These are phyloP conservation scores for Coenobita brevimanus DNA, from an alignment of 1,140 invertebrate genomes.

Conservation along the genomic window DNA sequence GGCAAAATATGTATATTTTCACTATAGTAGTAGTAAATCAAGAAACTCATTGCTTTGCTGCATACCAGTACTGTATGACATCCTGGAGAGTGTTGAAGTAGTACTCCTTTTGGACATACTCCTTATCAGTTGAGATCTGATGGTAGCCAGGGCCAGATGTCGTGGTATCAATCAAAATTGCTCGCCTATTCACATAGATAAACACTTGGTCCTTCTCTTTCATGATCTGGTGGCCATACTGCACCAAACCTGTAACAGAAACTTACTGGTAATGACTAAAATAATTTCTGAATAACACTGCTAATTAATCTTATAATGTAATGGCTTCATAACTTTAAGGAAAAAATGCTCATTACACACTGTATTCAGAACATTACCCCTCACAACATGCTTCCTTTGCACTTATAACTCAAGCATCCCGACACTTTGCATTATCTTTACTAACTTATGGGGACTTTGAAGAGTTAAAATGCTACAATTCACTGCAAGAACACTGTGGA, in stretches of 20 bases:
- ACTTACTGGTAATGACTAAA: background rate
- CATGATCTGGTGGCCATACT: slow-evolving; percentile 80
- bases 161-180: slow-evolving; percentile 80
- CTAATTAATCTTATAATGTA: background rate
- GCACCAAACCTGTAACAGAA: slow-evolving; percentile 81
- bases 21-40: too few species aligned
- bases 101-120: slow-evolving; percentile 77
- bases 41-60: too few species aligned
- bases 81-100: slow-evolving; percentile 77
- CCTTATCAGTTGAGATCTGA: slow-evolving; percentile 77
- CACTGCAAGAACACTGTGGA: too few species aligned
- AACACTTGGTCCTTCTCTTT: slow-evolving; percentile 83
- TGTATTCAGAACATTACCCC: too few species aligned
- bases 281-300: background rate
- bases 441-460: too few species aligned
- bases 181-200: slow-evolving; percentile 81
- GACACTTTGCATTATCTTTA: too few species aligned
- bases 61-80: slow-evolving; percentile 82
- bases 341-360: too few species aligned
- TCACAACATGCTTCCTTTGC: too few species aligned
- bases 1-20: too few species aligned
- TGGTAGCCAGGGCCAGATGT: slow-evolving; percentile 79
- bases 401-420: too few species aligned
- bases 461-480: too few species aligned
- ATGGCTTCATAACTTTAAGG: too few species aligned